Base-by-base conservation (phyloP, 2,797 vertebrate genomes). In the Buphagus erythrorhynchus region DNA sequence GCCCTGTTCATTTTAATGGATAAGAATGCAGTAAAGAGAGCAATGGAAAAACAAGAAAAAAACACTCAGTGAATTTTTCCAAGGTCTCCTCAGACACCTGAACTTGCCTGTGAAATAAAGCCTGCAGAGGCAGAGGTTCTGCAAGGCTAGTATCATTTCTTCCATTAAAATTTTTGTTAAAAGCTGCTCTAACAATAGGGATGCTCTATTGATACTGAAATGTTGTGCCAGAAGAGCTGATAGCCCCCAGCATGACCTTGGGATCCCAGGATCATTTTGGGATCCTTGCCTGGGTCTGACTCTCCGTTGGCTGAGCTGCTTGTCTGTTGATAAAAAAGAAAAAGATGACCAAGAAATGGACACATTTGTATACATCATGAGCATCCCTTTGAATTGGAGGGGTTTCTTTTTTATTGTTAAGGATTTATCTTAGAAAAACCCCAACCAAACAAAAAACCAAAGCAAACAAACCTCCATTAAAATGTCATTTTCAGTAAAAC, bases 1-100 rank as follows among this genome's bases (percentile, higher is more conserved):
- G 72, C 57, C 43, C 22, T 43, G n/a, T 61, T 83, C 86, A 69
- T 93, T 89, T 92, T 85, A 76, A 58, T 80, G 57, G 68, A 15
- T 62, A 51, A 79, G 52, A 92, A 69, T 49, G 43, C 28, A 24
- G 33, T 52, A 40, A 15, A 85, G 63, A 88, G 91, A 38, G 24
- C 74, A 82, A 35, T 40, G 46, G 40, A 42, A 75, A 59, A 76
- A 15, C 25, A 59, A 52, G 35, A 59, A 45, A 63, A 66, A 87
- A 83, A 35, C 0, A 1, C 61, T 88, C 17, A 18, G 35, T 86
- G 75, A 38, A 7, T 88, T 80, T 74, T 76, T 52, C 36, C 42
- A 58, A 57, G 54, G 38, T 40, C 38, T 91, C 31, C 11, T 17
- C n/a, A 57, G 59, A 31, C 25, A 12, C 0, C 0, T 81, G 67